Conservation (phyloP, 2,888 invertebrate species). For the Agrochola lychnidis region DNA sequence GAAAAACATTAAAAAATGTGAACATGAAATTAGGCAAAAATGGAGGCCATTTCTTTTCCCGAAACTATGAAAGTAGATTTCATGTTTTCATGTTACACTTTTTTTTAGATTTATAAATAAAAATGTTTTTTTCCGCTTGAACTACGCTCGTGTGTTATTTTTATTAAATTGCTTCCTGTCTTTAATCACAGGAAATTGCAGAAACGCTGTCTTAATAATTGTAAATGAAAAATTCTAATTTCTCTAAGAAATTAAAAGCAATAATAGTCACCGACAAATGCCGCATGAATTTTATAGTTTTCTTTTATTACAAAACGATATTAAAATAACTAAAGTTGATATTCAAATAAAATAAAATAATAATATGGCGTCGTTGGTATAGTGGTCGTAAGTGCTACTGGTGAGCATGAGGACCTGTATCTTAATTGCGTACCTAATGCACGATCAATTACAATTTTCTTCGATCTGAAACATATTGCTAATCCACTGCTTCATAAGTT, state of each 20-base stretch:
- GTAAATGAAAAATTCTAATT: neutral
- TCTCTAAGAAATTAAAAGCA: neutral
- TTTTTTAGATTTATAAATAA: too few relatives aligned
- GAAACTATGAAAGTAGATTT: too few relatives aligned
- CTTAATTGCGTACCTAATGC: too few relatives aligned
- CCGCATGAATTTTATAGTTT: neutral
- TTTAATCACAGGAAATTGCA: conserved; percentile 4
- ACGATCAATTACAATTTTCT: too few relatives aligned
- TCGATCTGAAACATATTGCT: too few relatives aligned
- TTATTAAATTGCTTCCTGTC: conserved; percentile 11
- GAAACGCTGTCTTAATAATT: too few relatives aligned
- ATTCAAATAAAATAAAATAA: neutral
- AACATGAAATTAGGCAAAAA: too few relatives aligned
- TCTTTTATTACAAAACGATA: neutral
- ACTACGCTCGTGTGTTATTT: neutral
- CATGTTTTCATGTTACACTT: too few relatives aligned
- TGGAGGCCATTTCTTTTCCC: too few relatives aligned
- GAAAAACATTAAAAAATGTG: too few relatives aligned
- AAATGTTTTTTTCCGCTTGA: neutral
- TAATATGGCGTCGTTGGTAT: neutral
- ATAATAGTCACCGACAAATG: neutral
- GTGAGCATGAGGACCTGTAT: neutral
- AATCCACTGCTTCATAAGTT: too few relatives aligned
- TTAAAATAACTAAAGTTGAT: neutral
- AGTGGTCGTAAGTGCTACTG: neutral